A percentile compares a stretch with the other conserved stretches of the same genome.
Conservation (phyloP, 2,888 invertebrate species). For the Archips crataeganus region DNA sequence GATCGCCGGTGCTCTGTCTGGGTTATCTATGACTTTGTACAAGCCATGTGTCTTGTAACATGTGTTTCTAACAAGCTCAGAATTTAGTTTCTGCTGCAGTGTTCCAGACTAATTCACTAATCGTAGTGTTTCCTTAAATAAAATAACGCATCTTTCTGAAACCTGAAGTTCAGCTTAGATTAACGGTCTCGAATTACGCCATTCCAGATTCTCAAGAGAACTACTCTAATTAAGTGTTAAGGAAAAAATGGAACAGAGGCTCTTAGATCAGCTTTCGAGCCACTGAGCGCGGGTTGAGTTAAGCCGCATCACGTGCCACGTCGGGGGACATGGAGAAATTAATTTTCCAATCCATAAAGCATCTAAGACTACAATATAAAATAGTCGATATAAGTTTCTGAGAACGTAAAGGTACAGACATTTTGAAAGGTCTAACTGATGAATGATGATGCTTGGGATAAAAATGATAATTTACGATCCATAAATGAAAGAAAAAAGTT, state of each 20-base stretch:
- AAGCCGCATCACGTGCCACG: slow-evolving; percentile 1
- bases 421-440: too few species aligned
- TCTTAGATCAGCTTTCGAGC: slow-evolving; percentile 8
- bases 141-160: neutral
- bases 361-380: slow-evolving; percentile 5
- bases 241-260: slow-evolving; percentile 20
- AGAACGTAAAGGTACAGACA: too few species aligned
- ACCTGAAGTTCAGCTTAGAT: neutral
- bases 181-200: neutral
- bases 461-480: too few species aligned
- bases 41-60: slow-evolving; percentile 5
- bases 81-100: neutral
- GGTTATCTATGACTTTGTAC: slow-evolving; percentile 5
- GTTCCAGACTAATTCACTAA: neutral
- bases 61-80: slow-evolving; percentile 3
- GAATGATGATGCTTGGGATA: too few species aligned
- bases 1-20: neutral
- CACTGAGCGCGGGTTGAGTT: neutral
- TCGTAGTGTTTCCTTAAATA: neutral
- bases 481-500: too few species aligned
- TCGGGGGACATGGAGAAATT: slow-evolving; percentile 4
- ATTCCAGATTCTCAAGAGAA: slow-evolving; percentile 19
- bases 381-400: neutral
- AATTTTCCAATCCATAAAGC: slow-evolving; percentile 34
- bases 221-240: slow-evolving; percentile 32